Conservation (phyloP, 2,797 vertebrate genomes). For the Enteromius paludinosus region DNA sequence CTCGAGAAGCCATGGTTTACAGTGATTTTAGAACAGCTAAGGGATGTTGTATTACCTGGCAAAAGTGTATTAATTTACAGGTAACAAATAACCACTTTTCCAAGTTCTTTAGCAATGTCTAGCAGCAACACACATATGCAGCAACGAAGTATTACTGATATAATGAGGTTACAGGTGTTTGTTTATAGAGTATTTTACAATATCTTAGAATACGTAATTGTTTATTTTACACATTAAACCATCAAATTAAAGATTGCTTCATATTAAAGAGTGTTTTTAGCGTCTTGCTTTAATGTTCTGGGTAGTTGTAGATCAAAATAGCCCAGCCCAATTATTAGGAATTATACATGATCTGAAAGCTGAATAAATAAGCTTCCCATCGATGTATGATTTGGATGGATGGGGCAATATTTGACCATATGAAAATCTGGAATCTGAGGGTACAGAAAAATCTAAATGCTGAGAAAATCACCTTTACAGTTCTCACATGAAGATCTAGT, state of each 20-base stretch:
- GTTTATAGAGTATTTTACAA: slow-evolving; percentile 12
- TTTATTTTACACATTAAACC: not conserved
- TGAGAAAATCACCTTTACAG: too few species aligned
- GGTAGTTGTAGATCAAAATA: not conserved
- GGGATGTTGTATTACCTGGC: not conserved
- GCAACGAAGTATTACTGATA: not conserved
- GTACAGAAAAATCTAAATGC: too few species aligned
- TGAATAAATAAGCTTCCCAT: too few species aligned
- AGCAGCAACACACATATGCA: not conserved
- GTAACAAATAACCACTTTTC: not conserved
- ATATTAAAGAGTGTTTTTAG: not conserved
- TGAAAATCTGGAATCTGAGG: too few species aligned
- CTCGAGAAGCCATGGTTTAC: not conserved
- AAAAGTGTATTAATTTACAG: not conserved
- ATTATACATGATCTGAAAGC: too few species aligned
- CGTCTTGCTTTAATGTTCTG: not conserved
- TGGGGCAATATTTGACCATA: too few species aligned
- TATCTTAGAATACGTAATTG: not conserved
- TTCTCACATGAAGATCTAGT: too few species aligned
- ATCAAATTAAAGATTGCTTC: not conserved
- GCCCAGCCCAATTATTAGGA: too few species aligned
- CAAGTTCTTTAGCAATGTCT: not conserved
- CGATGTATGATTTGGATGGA: too few species aligned
- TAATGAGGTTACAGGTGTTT: not conserved
- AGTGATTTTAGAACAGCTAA: slow-evolving; percentile 11